These are phyloP conservation scores for Danaus chrysippus DNA, from an alignment of 2,888 invertebrate genomes.

Conservation along the genomic window DNA sequence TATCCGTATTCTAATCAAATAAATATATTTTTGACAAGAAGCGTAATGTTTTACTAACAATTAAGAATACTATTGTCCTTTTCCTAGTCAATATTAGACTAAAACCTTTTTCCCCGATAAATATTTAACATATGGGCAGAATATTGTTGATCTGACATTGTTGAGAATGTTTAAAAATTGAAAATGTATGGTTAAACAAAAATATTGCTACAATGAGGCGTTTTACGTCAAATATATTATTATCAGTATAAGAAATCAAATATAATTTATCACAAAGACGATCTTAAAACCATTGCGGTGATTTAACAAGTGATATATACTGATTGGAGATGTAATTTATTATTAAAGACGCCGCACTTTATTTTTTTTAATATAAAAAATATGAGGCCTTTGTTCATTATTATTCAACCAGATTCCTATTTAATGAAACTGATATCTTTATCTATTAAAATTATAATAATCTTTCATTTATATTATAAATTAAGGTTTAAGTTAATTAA, in stretches of 20 bases:
- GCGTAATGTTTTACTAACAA: no score
- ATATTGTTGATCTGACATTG: no score
- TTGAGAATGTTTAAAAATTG: no score
- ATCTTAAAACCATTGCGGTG: slow-evolving; percentile 4
- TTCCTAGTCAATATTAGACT: no score
- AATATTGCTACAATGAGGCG: not conserved
- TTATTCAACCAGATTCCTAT: not conserved
- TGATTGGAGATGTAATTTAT: not conserved
- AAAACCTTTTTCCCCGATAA: no score
- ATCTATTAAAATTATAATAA: not conserved
- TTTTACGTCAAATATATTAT: slow-evolving; percentile 2
- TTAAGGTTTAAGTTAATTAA: no score
- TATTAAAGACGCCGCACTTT: not conserved
- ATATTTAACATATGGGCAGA: no score
- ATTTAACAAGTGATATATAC: not conserved
- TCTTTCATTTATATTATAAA: no score
- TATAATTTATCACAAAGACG: not conserved
- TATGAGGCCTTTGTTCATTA: not conserved
- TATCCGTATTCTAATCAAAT: no score
- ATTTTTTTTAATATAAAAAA: not conserved
- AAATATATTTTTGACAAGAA: no score
- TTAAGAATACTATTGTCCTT: no score
- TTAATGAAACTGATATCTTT: not conserved
- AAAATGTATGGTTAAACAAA: no score
- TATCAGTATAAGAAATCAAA: slow-evolving; percentile 1